phyloP scores from a whole-genome alignment of 2,888 invertebrate genomes.

The Stenichneumon culpator region DNA sequence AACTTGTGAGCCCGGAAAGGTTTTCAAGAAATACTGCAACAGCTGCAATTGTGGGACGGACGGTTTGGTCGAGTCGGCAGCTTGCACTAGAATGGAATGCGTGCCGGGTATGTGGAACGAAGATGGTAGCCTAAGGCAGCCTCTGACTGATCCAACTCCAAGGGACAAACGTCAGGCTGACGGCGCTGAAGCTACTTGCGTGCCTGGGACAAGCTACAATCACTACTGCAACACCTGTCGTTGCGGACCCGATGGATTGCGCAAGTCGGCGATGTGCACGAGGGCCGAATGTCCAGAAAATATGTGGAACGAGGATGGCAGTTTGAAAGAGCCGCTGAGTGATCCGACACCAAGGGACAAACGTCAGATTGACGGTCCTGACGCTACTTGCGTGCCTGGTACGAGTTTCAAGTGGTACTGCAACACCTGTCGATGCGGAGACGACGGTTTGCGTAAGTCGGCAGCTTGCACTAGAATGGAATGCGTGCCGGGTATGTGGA shows the following conservation, averaged over 20 bases:
- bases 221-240: constrained; percentile 43
- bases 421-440: constrained; percentile 7
- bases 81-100: neutral
- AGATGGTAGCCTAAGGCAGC: neutral
- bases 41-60: neutral
- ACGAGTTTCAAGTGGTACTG: constrained; percentile 2
- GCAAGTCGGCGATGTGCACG: constrained; percentile 28
- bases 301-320: constrained; percentile 26
- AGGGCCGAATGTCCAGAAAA: constrained; percentile 8
- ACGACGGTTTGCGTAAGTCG: neutral
- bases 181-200: constrained; percentile 18
- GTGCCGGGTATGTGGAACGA: neutral
- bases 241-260: constrained; percentile 29
- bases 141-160: neutral
- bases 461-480: neutral
- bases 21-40: constrained; percentile 15
- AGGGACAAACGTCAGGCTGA: constrained; percentile 9
- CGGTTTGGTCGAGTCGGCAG: neutral
- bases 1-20: neutral
- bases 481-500: neutral
- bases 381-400: constrained; percentile 4
- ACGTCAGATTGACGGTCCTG: neutral
- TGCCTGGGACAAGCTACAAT: constrained; percentile 6
- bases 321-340: neutral
- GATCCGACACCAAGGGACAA: constrained; percentile 4